Evolutionary conservation across 2,113 vertebrate genomes (phyloP), one percentile per base, ranked within the genome.

Genomic region (Microcebus ravelobensis): DNA sequence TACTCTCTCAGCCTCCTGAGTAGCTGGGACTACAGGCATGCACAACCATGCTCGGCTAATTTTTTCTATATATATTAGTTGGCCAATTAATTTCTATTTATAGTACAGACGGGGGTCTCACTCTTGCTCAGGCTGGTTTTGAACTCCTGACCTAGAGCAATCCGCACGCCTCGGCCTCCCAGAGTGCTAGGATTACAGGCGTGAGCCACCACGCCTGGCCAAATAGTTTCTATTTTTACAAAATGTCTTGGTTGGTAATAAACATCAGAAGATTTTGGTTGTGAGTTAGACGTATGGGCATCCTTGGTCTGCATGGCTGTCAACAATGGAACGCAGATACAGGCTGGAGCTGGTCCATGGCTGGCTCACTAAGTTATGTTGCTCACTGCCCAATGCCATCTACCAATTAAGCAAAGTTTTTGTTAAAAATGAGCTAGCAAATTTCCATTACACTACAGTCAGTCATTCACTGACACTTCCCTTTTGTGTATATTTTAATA

Each of bases 211-310:
- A 42, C 5, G 4, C 39, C 39, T 4, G 5, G 39, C 39, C 42
- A 7, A 45, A 45, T 45, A 45, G 42, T 45, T 45, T 45, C 42
- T 45, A 45, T 79, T 57, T 73, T 83, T 94, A 82, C 25, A 34
- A 95, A 92, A 52, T 39, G 67, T 63, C 70, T 90, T 79, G 0
- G 23, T 29, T 55, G 25, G 42, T 68, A 50, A 86, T 57, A 45
- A 91, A 39, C 9, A 14, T 34, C 17, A 42, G 59, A 45, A 73
- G 80, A 27, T 55, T 25, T 36, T 39, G 36, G 13, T 1, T 25
- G 20, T 68, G 45, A 57, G 57, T 17, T 31, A 9, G 6, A 13
- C 15, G 12, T 70, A 4, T 0, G 0, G 6, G 12, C 39, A 52
- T 29, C 45, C 67, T 82, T 3, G 45, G 20, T n/a, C 29, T 36